Conservation (phyloP, 2,888 invertebrate genomes). For the Ellobium chinense region DNA sequence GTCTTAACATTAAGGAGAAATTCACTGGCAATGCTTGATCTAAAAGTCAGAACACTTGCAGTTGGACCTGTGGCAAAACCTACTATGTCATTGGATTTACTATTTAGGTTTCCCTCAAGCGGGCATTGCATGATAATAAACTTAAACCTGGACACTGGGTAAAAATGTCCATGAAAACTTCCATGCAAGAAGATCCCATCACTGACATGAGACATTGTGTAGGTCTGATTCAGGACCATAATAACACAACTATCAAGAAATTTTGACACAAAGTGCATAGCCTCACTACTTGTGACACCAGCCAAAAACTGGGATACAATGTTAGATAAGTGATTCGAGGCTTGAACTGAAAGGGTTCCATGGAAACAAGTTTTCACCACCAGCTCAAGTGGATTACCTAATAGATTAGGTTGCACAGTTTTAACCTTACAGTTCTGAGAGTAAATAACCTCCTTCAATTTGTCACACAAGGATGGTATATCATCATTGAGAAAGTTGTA, state of each 20-base stretch:
- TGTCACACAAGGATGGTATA: constrained; percentile 9
- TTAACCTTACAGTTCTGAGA: background rate
- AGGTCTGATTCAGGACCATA: constrained; percentile 49
- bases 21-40: constrained; percentile 1
- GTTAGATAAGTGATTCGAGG: background rate
- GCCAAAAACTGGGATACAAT: background rate
- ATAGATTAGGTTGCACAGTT: no score
- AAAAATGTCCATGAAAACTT: constrained; percentile 15
- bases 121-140: constrained; percentile 44
- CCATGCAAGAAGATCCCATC: constrained; percentile 48
- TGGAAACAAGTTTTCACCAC: background rate
- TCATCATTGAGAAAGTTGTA: constrained; percentile 27
- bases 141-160: background rate
- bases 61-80: background rate
- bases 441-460: constrained; percentile 11
- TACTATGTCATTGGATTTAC: constrained; percentile 11
- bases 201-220: constrained; percentile 49
- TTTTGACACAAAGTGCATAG: background rate
- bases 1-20: constrained; percentile 37
- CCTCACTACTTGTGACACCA: background rate
- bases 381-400: background rate
- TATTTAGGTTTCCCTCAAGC: constrained; percentile 24
- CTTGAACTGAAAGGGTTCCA: background rate
- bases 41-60: constrained; percentile 35
- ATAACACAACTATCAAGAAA: constrained; percentile 17